phyloP scores from a whole-genome alignment of 2,888 invertebrate genomes.

The Eupeodes luniger region DNA sequence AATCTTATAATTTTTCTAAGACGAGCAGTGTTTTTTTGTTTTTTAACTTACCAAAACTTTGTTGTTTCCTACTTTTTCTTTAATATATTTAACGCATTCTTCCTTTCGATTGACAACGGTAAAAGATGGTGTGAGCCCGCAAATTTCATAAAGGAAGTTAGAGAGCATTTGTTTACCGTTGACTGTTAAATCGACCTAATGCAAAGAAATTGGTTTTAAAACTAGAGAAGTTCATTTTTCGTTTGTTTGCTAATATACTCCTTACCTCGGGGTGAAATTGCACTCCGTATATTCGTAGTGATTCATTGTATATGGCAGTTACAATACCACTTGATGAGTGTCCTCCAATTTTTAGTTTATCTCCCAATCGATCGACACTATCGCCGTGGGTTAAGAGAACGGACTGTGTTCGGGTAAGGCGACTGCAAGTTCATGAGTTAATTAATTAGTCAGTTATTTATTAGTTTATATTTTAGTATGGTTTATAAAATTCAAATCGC shows the following conservation, averaged over 20 bases:
- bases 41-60: constrained; percentile 93
- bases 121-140: constrained; percentile 93
- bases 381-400: constrained; percentile 99
- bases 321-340: constrained; percentile 91
- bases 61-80: constrained; percentile 93
- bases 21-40: background rate
- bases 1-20: background rate
- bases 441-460: background rate
- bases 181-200: constrained; percentile 94
- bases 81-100: constrained; percentile 96
- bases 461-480: background rate
- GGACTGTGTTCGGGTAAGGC: constrained; percentile 93
- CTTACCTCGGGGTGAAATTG: constrained; percentile 98
- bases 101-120: constrained; percentile 94
- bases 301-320: constrained; percentile 96
- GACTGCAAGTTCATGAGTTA: constrained; percentile 86
- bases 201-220: constrained; percentile 10
- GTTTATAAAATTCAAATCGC: too few species aligned
- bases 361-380: constrained; percentile 95
- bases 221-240: constrained; percentile 6
- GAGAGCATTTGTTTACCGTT: constrained; percentile 96
- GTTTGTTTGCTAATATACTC: background rate
- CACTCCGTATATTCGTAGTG: constrained; percentile 95
- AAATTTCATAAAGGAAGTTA: constrained; percentile 97
- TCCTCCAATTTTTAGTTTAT: constrained; percentile 94